Conservation (phyloP, 2,113 vertebrate genomes). For the Lepus americanus region DNA sequence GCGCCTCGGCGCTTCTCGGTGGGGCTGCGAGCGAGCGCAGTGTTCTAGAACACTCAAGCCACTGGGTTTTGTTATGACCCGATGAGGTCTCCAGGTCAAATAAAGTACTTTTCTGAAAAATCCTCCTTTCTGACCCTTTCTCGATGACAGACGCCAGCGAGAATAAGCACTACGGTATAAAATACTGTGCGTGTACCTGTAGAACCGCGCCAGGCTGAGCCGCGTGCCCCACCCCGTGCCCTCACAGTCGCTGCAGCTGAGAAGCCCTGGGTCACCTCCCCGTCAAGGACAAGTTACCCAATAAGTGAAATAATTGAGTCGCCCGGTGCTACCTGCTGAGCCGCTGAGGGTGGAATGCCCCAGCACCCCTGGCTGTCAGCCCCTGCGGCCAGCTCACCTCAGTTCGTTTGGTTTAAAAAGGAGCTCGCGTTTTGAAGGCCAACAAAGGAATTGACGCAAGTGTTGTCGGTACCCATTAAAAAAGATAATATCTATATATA, state of each 20-base stretch:
- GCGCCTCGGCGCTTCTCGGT: too few species aligned
- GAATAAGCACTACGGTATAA: conserved; percentile 66
- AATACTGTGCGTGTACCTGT: conserved; percentile 58
- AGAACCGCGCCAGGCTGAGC: background rate
- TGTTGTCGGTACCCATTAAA: conserved; percentile 81
- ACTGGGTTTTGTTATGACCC: conserved; percentile 48
- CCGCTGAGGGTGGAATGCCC: conserved; percentile 17
- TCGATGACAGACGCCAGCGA: conserved; percentile 67
- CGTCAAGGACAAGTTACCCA: conserved; percentile 1
- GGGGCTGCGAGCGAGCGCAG: background rate
- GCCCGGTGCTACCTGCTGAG: background rate
- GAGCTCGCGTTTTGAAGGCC: conserved; percentile 78
- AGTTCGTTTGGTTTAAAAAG: conserved; percentile 88
- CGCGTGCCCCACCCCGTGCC: background rate
- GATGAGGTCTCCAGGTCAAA: conserved; percentile 52
- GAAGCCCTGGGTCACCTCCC: background rate
- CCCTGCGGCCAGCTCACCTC: conserved; percentile 91
- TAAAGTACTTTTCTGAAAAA: conserved; percentile 59
- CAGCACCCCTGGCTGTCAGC: background rate
- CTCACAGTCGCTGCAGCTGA: background rate
- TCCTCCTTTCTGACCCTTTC: conserved; percentile 40
- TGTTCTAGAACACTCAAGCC: conserved; percentile 42
- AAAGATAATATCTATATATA: conserved; percentile 73
- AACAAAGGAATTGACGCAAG: conserved; percentile 77
- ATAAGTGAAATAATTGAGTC: conserved; percentile 37